phyloP scores from a whole-genome alignment of 2,888 invertebrate genomes.

The Acleris cristana region DNA sequence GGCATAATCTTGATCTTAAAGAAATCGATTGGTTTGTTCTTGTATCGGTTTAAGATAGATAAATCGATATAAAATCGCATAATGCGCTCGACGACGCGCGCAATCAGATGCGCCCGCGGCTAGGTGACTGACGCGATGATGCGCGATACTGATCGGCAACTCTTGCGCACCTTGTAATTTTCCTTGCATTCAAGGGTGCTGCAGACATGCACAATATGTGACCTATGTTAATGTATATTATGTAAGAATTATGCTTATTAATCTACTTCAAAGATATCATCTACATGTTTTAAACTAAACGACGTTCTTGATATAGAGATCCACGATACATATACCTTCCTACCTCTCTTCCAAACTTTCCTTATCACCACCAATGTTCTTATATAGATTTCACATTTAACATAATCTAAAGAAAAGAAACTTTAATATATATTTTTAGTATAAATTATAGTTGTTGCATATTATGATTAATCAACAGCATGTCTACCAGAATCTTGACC shows the following conservation, averaged over 20 bases:
- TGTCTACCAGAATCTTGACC: constrained; percentile 55
- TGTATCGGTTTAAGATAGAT: constrained; percentile 20
- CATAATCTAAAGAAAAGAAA: not conserved
- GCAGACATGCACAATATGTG: constrained; percentile 13
- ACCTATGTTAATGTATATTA: not conserved
- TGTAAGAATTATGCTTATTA: too few species aligned
- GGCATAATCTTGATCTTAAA: not conserved
- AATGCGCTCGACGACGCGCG: constrained; percentile 66
- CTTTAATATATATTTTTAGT: not conserved
- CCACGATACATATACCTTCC: too few species aligned
- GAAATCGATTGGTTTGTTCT: constrained; percentile 31
- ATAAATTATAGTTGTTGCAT: not conserved
- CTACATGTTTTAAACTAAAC: too few species aligned
- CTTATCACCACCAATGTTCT: too few species aligned
- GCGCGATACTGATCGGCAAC: constrained; percentile 65
- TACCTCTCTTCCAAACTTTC: too few species aligned
- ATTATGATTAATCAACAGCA: constrained; percentile 27
- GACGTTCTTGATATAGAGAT: too few species aligned
- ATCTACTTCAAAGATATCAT: too few species aligned
- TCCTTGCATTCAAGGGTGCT: constrained; percentile 43
- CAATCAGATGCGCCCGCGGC: constrained; percentile 70
- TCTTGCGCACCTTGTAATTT: constrained; percentile 66
- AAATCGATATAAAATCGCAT: constrained; percentile 65
- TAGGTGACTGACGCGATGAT: constrained; percentile 69
- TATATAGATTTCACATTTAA: not conserved